phyloP scores from a whole-genome alignment of 2,113 vertebrate genomes.

The Nycticorax nycticorax region DNA sequence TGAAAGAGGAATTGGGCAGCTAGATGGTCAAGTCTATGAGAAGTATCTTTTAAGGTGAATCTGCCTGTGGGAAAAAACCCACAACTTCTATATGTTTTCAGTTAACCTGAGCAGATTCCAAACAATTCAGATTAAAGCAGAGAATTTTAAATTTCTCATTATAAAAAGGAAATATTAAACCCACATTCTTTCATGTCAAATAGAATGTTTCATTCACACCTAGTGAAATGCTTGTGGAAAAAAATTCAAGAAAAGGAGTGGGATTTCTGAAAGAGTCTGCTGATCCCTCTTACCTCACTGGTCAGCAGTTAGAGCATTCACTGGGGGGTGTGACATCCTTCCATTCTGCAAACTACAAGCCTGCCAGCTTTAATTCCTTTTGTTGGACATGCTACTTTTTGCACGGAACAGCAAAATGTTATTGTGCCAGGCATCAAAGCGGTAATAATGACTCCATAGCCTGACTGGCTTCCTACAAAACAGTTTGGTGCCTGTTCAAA shows the following conservation, averaged over 20 bases:
- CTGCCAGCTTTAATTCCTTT: not conserved
- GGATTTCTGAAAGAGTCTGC: not conserved
- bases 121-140: not conserved
- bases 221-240: not conserved
- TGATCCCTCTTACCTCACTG: not conserved
- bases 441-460: not conserved
- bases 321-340: not conserved
- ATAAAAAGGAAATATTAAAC: not conserved
- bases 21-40: not conserved
- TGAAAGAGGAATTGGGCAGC: not conserved
- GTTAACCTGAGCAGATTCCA: not conserved
- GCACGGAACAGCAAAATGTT: not conserved
- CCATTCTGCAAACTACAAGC: not conserved
- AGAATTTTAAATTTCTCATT: not conserved
- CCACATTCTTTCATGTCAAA: not conserved
- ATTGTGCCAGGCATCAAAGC: not conserved
- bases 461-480: not conserved
- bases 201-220: not conserved
- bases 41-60: not conserved
- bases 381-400: not conserved
- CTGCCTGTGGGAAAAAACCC: accelerated
- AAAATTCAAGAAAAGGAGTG: not conserved
- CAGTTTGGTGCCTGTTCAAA: not conserved
- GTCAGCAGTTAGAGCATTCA: not conserved
- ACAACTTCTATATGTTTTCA: not conserved